phyloP scores from a whole-genome alignment of 1,140 invertebrate genomes.

The Gryllus bimaculatus region DNA sequence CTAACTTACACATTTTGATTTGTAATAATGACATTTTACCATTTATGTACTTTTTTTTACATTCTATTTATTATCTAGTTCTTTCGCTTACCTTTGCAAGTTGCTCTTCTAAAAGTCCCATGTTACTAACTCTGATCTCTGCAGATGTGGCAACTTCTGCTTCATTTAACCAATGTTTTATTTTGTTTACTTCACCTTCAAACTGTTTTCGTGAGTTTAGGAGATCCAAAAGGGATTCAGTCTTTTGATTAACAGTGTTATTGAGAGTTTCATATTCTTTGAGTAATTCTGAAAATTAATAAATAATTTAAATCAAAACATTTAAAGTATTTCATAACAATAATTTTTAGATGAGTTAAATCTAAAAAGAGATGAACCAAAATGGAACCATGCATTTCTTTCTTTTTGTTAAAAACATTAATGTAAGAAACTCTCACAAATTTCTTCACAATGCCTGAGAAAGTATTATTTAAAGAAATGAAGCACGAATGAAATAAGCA shows the following conservation, averaged over 20 bases:
- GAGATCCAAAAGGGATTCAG: conserved; percentile 59
- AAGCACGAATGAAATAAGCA: no score
- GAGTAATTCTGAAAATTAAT: conserved; percentile 39
- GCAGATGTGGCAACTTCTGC: conserved; percentile 73
- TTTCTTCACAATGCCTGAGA: no score
- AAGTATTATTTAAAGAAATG: no score
- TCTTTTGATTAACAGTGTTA: conserved; percentile 61
- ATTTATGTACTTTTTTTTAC: no score
- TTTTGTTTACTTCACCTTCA: conserved; percentile 68
- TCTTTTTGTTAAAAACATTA: no score
- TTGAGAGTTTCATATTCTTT: conserved; percentile 59
- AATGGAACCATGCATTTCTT: no score
- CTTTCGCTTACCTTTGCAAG: conserved; percentile 49
- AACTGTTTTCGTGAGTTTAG: conserved; percentile 66
- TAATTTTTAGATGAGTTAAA: conserved; percentile 6
- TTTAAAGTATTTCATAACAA: neutral
- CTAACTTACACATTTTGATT: no score
- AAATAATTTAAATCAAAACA: neutral
- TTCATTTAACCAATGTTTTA: conserved; percentile 76
- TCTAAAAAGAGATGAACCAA: conserved; percentile 1
- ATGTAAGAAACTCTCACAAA: no score
- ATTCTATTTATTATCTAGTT: neutral
- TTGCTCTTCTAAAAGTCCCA: conserved; percentile 76
- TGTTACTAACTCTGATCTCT: conserved; percentile 63
- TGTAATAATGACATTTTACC: no score